These are phyloP conservation scores for Wasmannia auropunctata DNA, from an alignment of 1,140 invertebrate genomes.

Conservation along the genomic window DNA sequence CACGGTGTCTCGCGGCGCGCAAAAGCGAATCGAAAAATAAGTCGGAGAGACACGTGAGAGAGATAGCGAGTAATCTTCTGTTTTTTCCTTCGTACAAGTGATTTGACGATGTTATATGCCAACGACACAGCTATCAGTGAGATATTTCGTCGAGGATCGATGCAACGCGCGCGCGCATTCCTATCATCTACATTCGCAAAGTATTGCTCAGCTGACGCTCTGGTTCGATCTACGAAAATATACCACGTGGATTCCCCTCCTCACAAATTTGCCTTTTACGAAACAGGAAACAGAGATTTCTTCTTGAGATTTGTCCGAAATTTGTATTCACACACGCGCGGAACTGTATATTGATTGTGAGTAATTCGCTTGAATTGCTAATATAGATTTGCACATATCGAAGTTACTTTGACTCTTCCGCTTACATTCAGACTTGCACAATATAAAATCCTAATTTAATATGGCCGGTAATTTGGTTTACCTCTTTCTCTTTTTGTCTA, in stretches of 20 bases:
- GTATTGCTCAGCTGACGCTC: neutral
- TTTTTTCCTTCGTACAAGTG: slow-evolving; percentile 40
- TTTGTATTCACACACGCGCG: slow-evolving; percentile 33
- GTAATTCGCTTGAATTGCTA: slow-evolving; percentile 49
- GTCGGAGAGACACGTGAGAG: slow-evolving; percentile 60
- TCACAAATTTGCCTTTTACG: neutral
- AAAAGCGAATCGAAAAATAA: slow-evolving; percentile 74
- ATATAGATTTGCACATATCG: slow-evolving; percentile 20
- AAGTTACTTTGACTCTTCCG: slow-evolving; percentile 42
- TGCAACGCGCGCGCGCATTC: neutral
- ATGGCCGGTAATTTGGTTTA: slow-evolving; percentile 83
- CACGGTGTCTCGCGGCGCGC: slow-evolving; percentile 18
- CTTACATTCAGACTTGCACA: slow-evolving; percentile 68
- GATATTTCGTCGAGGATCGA: slow-evolving; percentile 7
- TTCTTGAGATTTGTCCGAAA: slow-evolving; percentile 12
- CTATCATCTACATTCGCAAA: neutral
- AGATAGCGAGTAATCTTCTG: slow-evolving; percentile 63
- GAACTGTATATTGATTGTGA: slow-evolving; percentile 12
- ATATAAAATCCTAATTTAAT: slow-evolving; percentile 83
- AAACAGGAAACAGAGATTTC: slow-evolving; percentile 45
- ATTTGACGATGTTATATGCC: neutral
- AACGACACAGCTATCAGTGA: neutral
- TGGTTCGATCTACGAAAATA: neutral
- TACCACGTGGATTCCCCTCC: neutral
- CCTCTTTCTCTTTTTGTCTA: neutral